A percentile compares a stretch with the other conserved stretches of the same genome.
Conservation (phyloP, 2,797 vertebrate species). For the Lithobates pipiens region DNA sequence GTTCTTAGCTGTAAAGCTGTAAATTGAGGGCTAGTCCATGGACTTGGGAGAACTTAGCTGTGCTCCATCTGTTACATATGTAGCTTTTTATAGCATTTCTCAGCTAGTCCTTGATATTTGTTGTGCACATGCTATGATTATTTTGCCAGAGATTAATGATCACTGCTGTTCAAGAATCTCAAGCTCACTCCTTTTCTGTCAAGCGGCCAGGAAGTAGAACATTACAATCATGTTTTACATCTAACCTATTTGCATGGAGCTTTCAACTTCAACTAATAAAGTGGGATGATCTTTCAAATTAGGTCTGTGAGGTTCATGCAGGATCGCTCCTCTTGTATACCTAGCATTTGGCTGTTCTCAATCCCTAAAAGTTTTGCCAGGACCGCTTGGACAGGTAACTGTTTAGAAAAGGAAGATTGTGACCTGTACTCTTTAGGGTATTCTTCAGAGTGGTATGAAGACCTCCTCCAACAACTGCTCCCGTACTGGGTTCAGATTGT, state of each 20-base stretch:
- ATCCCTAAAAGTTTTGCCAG: no score
- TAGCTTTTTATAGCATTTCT: background rate
- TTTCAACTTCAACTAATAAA: background rate
- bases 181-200: background rate
- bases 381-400: no score
- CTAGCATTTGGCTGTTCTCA: no score
- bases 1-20: background rate
- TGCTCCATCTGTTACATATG: conserved; percentile 1
- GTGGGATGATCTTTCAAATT: background rate
- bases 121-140: background rate
- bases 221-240: background rate
- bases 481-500: no score
- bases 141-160: conserved; percentile 10
- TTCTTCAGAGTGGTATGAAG: no score
- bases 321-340: no score
- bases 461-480: no score
- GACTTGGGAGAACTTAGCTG: conserved; percentile 3
- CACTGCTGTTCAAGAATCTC: background rate
- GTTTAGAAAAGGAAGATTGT: no score
- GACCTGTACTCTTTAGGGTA: no score
- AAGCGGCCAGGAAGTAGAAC: background rate
- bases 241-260: background rate
- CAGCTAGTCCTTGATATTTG: background rate
- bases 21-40: background rate
- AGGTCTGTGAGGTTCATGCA: background rate